A percentile compares a stretch with the other conserved stretches of the same genome.
Evolutionary conservation across 2,113 vertebrate genomes (phyloP).

Genomic region (Labeo rohita): DNA sequence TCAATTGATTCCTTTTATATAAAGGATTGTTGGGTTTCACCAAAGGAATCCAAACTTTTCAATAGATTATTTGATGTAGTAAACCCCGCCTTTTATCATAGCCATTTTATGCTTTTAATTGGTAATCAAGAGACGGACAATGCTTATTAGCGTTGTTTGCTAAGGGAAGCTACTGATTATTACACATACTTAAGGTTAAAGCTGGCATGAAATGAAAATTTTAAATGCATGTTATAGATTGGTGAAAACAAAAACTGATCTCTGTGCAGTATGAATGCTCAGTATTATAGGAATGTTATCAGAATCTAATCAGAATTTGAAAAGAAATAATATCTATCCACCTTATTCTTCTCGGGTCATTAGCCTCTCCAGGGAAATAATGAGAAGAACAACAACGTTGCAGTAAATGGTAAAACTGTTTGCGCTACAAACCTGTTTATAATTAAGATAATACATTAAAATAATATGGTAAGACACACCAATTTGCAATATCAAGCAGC

Average conservation of each 20-base stretch:
- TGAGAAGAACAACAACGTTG: too few relatives aligned
- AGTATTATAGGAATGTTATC: too few relatives aligned
- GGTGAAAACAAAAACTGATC: not conserved
- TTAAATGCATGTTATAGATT: not conserved
- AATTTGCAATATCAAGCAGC: too few relatives aligned
- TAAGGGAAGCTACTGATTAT: not conserved
- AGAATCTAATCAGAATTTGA: too few relatives aligned
- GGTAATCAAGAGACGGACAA: not conserved
- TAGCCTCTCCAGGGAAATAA: too few relatives aligned
- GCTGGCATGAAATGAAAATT: not conserved
- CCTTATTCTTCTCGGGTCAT: too few relatives aligned
- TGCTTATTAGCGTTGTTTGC: not conserved
- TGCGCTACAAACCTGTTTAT: too few relatives aligned
- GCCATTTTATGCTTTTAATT: not conserved
- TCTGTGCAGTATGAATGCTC: too few relatives aligned
- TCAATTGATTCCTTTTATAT: slow-evolving; percentile 25
- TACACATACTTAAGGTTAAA: not conserved
- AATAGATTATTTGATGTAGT: not conserved
- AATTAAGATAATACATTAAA: too few relatives aligned
- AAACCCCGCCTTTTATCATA: not conserved
- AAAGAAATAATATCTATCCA: too few relatives aligned
- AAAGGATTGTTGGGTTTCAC: slow-evolving; percentile 13
- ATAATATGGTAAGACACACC: too few relatives aligned
- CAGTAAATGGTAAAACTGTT: too few relatives aligned
- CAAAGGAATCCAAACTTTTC: slow-evolving; percentile 22